Evolutionary conservation across 2,113 vertebrate species (phyloP), one percentile per base, ranked within the genome.

Genomic region (Megaceryle torquata): DNA sequence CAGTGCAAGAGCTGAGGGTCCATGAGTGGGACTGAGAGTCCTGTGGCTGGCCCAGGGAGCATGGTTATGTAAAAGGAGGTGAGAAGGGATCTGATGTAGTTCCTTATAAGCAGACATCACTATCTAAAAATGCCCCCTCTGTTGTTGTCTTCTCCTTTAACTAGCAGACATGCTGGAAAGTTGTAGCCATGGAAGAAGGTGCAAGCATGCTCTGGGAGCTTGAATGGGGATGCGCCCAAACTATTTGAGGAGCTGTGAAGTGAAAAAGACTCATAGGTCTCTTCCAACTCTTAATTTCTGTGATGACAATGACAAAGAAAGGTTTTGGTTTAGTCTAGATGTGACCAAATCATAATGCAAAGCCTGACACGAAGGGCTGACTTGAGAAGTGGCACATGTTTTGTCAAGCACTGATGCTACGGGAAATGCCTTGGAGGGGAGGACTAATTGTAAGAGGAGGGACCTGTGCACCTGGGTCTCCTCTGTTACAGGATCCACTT

Each of bases 291-390:
- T 61, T 63, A 63, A 78, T 83, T 95, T 46, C 64, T 91, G 51
- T 74, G 37, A 83, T 95, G 74, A 37, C 50, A 67, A 18, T 88
- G 85, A 78, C 71, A 74, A 80, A 60, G 43, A 67, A 41, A 22
- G 64, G 16, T 63, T 96, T 95, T 71, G 51, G 33, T 93, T 94
- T 91, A 13, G 11, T 86, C 54, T 91, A 90, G 82, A 63, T 33
- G 5, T 41, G 39, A 83, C 35, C 71, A 88, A 77, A 67, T 69
- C 31, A 7, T 88, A 56, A 83, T 53, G 64, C 28, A 26, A 77
- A 91, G 64, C 79, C 39, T 82, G 60, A 48, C 6, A 0, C 64
- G 65, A 63, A 63, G 29, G 44, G 13, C 54, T 74, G 69, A 54
- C 16, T 2, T 20, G 44, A 80, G 25, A 82, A 29, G 61, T 80